Percentiles rank a stretch among this genome's conserved stretches.
Evolutionary conservation across 2,888 invertebrate genomes (phyloP).

Genomic region (Drosophila niveifrons): DNA sequence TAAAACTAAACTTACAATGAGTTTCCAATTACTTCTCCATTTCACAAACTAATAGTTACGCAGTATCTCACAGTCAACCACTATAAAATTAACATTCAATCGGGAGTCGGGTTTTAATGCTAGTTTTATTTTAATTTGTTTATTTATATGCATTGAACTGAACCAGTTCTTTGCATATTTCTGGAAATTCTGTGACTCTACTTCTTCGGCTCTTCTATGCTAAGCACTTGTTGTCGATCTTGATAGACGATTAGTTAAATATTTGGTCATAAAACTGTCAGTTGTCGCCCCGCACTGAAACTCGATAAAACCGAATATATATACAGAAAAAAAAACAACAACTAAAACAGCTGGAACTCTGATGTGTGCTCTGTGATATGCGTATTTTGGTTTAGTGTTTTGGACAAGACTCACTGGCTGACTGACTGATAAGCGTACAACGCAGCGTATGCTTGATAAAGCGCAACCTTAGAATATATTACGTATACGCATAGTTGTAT

Average conservation of each 20-base stretch:
- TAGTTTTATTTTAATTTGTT: not conserved
- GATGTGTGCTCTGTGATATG: not conserved
- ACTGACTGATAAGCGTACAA: conserved; percentile 54
- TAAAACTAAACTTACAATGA: no score
- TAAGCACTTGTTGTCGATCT: conserved; percentile 10
- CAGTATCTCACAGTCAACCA: no score
- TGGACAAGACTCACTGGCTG: conserved; percentile 1
- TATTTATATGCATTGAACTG: not conserved
- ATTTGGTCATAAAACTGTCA: conserved; percentile 25
- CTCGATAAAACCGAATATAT: not conserved
- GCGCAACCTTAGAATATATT: conserved; percentile 56
- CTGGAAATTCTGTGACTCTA: conserved; percentile 12
- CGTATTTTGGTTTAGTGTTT: conserved; percentile 1
- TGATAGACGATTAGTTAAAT: conserved; percentile 17
- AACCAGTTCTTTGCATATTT: conserved; percentile 16
- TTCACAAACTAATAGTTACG: no score
- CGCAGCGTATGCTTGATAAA: conserved; percentile 69
- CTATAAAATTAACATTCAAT: no score
- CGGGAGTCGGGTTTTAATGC: no score
- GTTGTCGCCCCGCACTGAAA: not conserved
- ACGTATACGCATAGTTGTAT: conserved; percentile 52
- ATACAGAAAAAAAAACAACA: not conserved
- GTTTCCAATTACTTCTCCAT: no score
- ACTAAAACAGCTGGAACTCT: conserved; percentile 14
- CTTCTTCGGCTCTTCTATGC: not conserved